Percentiles rank a stretch among this genome's conserved stretches.
Evolutionary conservation across 2,888 invertebrate species (phyloP).

Genomic region (Nycteola revayana): DNA sequence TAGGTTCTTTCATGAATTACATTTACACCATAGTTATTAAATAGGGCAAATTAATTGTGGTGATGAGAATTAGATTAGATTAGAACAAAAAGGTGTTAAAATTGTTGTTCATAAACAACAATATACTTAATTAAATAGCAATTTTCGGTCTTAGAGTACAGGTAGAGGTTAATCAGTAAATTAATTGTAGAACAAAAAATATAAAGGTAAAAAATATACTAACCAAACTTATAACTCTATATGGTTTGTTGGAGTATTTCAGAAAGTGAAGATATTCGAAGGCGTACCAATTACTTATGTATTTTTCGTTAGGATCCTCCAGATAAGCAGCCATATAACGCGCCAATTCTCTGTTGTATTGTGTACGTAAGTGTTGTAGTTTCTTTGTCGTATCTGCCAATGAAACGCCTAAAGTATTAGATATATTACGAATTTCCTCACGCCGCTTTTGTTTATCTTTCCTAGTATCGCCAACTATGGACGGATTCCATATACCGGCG

Average conservation of each 20-base stretch:
- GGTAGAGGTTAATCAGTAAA: no score
- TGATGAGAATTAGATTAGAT: no score
- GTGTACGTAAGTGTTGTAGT: constrained; percentile 83
- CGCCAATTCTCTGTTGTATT: constrained; percentile 82
- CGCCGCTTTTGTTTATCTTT: constrained; percentile 72
- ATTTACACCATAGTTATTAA: no score
- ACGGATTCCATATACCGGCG: constrained; percentile 69
- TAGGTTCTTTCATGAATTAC: no score
- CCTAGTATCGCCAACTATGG: constrained; percentile 61
- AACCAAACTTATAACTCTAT: constrained; percentile 60
- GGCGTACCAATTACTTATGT: constrained; percentile 78
- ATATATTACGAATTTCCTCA: constrained; percentile 65
- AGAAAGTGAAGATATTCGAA: constrained; percentile 82
- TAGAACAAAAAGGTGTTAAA: no score
- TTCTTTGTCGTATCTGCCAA: constrained; percentile 80
- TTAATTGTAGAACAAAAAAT: no score
- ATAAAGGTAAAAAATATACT: constrained; percentile 26
- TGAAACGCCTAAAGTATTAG: constrained; percentile 58
- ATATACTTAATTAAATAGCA: no score
- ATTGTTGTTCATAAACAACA: no score
- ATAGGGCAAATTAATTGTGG: no score
- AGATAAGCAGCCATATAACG: constrained; percentile 75
- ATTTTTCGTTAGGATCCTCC: constrained; percentile 80
- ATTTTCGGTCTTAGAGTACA: no score
- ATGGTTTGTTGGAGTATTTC: constrained; percentile 79